phyloP scores from a whole-genome alignment of 2,113 vertebrate species.

The Rana temporaria region DNA sequence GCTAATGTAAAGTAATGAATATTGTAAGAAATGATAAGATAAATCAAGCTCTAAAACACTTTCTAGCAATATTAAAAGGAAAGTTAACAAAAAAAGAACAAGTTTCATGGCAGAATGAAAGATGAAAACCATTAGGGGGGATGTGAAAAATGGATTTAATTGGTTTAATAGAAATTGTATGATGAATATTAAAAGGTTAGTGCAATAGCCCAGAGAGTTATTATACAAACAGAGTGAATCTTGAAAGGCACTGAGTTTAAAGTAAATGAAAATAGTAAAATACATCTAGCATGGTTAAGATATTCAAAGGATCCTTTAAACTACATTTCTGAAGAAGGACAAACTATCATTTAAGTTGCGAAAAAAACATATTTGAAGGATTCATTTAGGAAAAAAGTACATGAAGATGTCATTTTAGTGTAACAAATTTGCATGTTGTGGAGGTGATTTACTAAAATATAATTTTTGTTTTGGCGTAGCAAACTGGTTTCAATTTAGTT shows the following conservation, averaged over 20 bases:
- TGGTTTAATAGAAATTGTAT: constrained; percentile 47
- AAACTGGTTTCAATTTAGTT: no score
- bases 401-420: no score
- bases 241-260: constrained; percentile 40
- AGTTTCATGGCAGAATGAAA: constrained; percentile 39
- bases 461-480: no score
- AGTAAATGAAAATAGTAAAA: constrained; percentile 47
- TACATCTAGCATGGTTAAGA: constrained; percentile 44
- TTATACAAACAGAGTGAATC: constrained; percentile 42
- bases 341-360: constrained; percentile 2
- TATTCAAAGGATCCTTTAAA: constrained; percentile 41
- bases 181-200: constrained; percentile 43
- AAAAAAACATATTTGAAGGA: constrained; percentile 35
- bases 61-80: constrained; percentile 36
- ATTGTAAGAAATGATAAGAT: constrained; percentile 37
- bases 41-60: constrained; percentile 44
- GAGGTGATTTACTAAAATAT: no score
- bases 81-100: constrained; percentile 46
- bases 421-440: no score
- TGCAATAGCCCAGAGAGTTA: constrained; percentile 45
- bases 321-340: constrained; percentile 20
- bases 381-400: background rate
- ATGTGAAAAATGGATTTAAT: constrained; percentile 40
- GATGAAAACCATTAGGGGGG: constrained; percentile 43
- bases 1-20: constrained; percentile 44